These are phyloP conservation scores for Drosophila punjabiensis DNA, from an alignment of 1,140 invertebrate genomes.

Conservation along the genomic window DNA sequence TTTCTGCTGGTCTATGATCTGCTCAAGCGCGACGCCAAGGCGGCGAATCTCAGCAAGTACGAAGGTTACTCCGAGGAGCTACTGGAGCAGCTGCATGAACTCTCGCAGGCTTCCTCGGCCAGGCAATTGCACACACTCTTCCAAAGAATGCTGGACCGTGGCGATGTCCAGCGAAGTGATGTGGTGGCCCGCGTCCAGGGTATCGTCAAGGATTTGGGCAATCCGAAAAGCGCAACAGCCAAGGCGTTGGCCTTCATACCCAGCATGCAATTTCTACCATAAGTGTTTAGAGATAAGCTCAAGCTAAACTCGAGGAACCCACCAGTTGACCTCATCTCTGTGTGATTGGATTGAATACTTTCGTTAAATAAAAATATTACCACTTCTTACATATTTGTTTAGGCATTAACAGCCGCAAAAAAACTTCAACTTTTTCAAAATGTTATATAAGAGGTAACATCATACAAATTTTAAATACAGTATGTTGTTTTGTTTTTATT, in stretches of 20 bases:
- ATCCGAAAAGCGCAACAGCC: slow-evolving; percentile 76
- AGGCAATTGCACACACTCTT: slow-evolving; percentile 77
- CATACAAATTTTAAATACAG: neutral
- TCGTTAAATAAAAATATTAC: slow-evolving; percentile 10
- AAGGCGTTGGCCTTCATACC: slow-evolving; percentile 76
- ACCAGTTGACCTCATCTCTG: slow-evolving; percentile 21
- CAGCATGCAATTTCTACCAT: slow-evolving; percentile 80
- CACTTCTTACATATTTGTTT: neutral
- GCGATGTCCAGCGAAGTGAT: slow-evolving; percentile 80
- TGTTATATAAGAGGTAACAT: no score
- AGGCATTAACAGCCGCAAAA: no score
- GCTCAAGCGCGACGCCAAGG: slow-evolving; percentile 84
- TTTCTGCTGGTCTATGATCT: slow-evolving; percentile 83
- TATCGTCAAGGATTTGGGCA: slow-evolving; percentile 78
- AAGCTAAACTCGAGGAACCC: slow-evolving; percentile 32
- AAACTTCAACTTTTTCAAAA: no score
- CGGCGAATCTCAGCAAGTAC: slow-evolving; percentile 81
- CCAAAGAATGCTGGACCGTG: slow-evolving; percentile 74
- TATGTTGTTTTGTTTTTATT: no score
- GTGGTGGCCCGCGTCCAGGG: slow-evolving; percentile 76
- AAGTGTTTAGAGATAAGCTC: slow-evolving; percentile 35
- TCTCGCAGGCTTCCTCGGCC: slow-evolving; percentile 71
- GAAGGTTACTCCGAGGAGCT: slow-evolving; percentile 80
- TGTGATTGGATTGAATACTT: slow-evolving; percentile 10
- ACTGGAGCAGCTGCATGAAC: slow-evolving; percentile 66